Conservation (phyloP, 2,113 vertebrate species). For the Caretta caretta region DNA sequence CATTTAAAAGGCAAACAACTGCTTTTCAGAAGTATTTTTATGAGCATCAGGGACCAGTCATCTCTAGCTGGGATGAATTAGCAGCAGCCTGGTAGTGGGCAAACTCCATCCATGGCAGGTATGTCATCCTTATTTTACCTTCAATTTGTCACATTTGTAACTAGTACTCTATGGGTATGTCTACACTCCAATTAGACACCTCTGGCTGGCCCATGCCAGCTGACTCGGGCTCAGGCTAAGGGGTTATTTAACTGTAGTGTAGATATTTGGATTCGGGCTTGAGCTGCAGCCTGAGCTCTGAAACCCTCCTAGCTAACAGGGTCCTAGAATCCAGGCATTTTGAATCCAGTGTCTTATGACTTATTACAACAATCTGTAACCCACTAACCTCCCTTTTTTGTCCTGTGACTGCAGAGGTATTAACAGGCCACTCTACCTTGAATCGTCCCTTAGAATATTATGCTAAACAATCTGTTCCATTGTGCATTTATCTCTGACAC, state of each 20-base stretch:
- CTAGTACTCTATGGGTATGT: neutral
- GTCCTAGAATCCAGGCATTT: neutral
- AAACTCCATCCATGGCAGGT: neutral
- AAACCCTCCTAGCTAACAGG: neutral
- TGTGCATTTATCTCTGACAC: neutral
- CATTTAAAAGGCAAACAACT: neutral
- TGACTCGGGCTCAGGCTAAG: neutral
- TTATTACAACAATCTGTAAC: neutral
- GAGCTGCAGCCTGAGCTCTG: neutral
- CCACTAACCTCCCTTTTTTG: too few relatives aligned
- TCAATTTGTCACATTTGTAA: neutral
- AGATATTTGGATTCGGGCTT: neutral
- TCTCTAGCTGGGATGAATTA: neutral
- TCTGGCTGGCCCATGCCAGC: neutral
- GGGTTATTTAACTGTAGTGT: neutral
- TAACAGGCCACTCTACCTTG: neutral
- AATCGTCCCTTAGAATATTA: neutral
- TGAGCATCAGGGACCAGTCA: neutral
- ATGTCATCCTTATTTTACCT: neutral
- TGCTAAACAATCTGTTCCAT: neutral
- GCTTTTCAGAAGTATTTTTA: neutral
- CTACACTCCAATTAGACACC: neutral
- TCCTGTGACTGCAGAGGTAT: neutral
- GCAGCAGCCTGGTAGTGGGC: neutral
- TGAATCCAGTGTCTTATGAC: neutral